Evolutionary conservation across 37 sponge, comb jelly and placozoan genomes (phyloP), one percentile per base, ranked within the genome.

Genomic region (Aplysina aerophoba): DNA sequence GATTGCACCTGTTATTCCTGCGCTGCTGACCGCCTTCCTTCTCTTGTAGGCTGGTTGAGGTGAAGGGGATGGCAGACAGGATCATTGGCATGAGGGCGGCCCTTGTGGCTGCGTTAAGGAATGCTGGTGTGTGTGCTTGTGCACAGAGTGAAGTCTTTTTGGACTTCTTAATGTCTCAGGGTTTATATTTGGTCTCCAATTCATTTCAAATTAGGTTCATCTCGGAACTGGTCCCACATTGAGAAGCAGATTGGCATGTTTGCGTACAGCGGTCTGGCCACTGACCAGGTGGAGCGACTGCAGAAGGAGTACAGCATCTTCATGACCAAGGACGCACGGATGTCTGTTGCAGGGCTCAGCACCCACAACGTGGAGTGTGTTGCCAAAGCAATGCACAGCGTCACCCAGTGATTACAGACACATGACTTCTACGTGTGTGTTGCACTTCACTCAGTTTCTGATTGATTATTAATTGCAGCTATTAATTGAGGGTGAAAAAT

Each of bases 181-280:
- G 22, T 65, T 25, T 65, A 17, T 69, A 4, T 73, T 28, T 67
- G 21, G 55, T 16, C 35, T 11, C 50, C 44, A 17, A 53, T 22
- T 38, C 11, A 73, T 54, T 68, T 1, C 36, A 37, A 75, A 84
- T 22, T 69, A 73, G 98, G 98, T 12, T 94, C 97, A 8, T 80
- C 86, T n/a, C 90, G 84, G 17, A 80, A 96, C 83, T 98, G 99
- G 99, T 87, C 84, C 6, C 97, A 96, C 81, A 66, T 98, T 36
- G 86, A 83, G 3, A 81, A 90, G 44, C 99, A 98, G 94, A 98
- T 98, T 83, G 99, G 99, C 11, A 98, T 98, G 99, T 98, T 98
- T 81, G 95, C 93, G 38, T 96, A 90, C 91, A 90, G 90, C 16
- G 97, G 97, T 12, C 73, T 98, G 64, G 87, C 53, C 50, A 67